These are phyloP conservation scores for Pangasius mekongensis DNA, from an alignment of 2,797 vertebrate species.

Conservation along the genomic window DNA sequence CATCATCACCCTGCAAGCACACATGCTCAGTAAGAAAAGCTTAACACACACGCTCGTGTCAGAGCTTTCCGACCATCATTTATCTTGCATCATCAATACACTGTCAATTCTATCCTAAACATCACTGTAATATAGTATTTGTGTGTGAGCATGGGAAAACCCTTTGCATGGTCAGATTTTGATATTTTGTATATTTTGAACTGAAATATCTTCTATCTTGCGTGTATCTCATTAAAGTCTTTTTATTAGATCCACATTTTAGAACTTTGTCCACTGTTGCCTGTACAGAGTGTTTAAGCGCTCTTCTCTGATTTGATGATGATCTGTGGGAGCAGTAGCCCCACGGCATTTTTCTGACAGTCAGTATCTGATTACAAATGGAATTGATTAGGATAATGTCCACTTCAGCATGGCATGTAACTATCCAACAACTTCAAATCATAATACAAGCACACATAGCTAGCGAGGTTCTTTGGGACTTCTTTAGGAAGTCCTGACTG, in stretches of 20 bases:
- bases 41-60: background rate
- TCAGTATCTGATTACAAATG: background rate
- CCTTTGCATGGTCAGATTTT: background rate
- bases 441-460: background rate
- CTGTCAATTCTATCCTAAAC: background rate
- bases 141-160: background rate
- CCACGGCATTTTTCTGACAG: background rate
- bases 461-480: background rate
- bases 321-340: background rate
- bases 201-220: background rate
- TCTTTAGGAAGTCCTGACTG: background rate
- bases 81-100: background rate
- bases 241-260: background rate
- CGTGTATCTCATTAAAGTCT: background rate
- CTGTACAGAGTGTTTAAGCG: background rate
- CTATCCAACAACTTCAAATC: background rate
- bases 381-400: background rate
- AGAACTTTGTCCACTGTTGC: background rate
- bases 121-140: background rate
- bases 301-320: background rate
- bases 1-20: constrained; percentile 81
- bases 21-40: constrained; percentile 88
- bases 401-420: background rate
- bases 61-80: background rate
- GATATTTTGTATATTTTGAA: background rate